Conservation (phyloP, 2,888 invertebrate species). For the Resseliella maxima region DNA sequence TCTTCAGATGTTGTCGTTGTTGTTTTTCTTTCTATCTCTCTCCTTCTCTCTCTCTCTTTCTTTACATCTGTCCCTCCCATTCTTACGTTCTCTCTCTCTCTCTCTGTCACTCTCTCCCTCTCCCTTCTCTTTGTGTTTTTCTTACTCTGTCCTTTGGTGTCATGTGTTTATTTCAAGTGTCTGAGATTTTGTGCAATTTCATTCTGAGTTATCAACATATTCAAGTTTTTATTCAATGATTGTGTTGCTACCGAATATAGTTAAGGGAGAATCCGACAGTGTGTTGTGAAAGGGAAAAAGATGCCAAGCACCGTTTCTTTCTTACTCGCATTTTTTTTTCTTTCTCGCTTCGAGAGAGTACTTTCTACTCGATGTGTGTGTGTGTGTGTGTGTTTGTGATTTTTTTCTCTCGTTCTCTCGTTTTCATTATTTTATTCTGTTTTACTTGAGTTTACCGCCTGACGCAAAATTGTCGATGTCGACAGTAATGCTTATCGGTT, state of each 20-base stretch:
- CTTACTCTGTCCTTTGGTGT: background rate
- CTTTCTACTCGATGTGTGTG: background rate
- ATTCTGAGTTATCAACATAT: background rate
- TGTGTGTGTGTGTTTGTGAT: background rate
- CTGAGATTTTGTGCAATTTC: constrained; percentile 35
- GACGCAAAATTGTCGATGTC: constrained; percentile 43
- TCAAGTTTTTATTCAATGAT: background rate
- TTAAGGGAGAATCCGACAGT: background rate
- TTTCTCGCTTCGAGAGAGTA: too few relatives aligned
- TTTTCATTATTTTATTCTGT: too few relatives aligned
- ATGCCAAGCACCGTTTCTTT: background rate
- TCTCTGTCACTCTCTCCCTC: background rate
- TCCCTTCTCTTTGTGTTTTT: too few relatives aligned
- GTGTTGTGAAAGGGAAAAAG: background rate
- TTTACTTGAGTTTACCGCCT: background rate
- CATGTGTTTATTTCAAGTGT: constrained; percentile 26
- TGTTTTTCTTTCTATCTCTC: background rate
- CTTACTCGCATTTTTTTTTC: too few relatives aligned
- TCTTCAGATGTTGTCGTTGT: background rate
- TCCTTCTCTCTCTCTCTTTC: background rate
- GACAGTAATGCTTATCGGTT: constrained; percentile 15
- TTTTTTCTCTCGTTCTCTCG: background rate
- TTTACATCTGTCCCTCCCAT: background rate
- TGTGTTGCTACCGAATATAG: background rate
- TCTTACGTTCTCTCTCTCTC: background rate